Evolutionary conservation across 1,140 invertebrate genomes (phyloP).

Genomic region (Belonocnema kinseyi): DNA sequence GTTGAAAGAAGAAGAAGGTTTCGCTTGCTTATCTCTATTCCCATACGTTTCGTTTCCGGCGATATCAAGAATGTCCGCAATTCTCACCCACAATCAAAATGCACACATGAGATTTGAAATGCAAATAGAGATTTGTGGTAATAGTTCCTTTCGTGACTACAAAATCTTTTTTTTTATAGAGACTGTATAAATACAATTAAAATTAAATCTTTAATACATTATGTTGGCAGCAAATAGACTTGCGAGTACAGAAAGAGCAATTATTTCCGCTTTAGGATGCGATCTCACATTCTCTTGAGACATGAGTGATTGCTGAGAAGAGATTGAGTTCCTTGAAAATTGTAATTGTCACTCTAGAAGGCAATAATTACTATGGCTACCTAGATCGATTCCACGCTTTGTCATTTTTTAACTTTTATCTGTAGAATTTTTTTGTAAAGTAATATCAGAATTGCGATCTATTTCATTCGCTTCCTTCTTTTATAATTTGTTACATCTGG

Average conservation of each 20-base stretch:
- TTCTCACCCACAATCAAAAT: slow-evolving; percentile 5
- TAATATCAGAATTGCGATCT: no score
- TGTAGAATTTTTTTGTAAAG: no score
- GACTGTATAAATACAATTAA: neutral
- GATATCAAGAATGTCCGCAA: slow-evolving; percentile 16
- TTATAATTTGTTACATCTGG: no score
- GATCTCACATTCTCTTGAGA: slow-evolving; percentile 10
- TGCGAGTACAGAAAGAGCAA: neutral
- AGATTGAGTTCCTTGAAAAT: slow-evolving; percentile 23
- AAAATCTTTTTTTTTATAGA: neutral
- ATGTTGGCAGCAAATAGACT: neutral
- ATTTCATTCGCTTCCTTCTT: no score
- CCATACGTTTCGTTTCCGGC: neutral
- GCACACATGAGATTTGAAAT: neutral
- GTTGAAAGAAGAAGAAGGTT: neutral
- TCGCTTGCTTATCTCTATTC: neutral
- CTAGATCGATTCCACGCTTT: neutral
- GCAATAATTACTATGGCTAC: neutral
- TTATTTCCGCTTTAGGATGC: slow-evolving; percentile 23
- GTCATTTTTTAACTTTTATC: neutral
- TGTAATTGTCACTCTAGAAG: neutral
- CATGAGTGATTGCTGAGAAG: neutral
- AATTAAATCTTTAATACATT: neutral
- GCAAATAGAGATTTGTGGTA: neutral
- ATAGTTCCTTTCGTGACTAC: neutral